Evolutionary conservation across 2,113 vertebrate genomes (phyloP).

Genomic region (Eudyptes chrysolophus): DNA sequence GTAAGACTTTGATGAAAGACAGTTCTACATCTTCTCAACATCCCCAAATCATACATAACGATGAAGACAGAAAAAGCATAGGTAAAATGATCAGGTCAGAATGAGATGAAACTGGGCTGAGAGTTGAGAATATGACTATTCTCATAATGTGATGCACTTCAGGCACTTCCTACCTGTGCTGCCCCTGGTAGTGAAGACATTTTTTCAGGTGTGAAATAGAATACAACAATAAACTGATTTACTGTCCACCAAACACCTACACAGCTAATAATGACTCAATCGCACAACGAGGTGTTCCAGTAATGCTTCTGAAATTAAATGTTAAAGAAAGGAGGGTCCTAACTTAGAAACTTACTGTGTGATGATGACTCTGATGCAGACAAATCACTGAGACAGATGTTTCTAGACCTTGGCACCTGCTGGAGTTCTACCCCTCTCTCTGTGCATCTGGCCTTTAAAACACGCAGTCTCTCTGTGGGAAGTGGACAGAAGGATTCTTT

Average conservation of each 20-base stretch:
- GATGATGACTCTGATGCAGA: constrained; percentile 69
- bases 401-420: constrained; percentile 32
- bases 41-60: not conserved
- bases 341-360: constrained; percentile 73
- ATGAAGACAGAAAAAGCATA: not conserved
- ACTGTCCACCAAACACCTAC: not conserved
- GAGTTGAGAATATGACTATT: not conserved
- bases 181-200: not conserved
- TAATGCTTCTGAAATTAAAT: not conserved
- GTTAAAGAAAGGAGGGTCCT: not conserved
- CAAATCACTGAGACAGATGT: constrained; percentile 70
- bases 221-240: not conserved
- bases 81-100: not conserved
- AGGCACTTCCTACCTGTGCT: not conserved
- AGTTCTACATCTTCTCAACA: not conserved
- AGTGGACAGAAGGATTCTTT: not conserved
- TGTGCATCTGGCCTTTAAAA: not conserved
- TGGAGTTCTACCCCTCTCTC: not conserved
- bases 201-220: not conserved
- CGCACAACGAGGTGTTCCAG: not conserved
- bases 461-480: constrained; percentile 31
- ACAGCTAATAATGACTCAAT: not conserved
- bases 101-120: not conserved
- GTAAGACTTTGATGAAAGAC: not conserved
- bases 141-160: not conserved